A percentile compares a stretch with the other conserved stretches of the same genome.
Evolutionary conservation across 2,888 invertebrate genomes (phyloP).

Genomic region (Meloe dianella): DNA sequence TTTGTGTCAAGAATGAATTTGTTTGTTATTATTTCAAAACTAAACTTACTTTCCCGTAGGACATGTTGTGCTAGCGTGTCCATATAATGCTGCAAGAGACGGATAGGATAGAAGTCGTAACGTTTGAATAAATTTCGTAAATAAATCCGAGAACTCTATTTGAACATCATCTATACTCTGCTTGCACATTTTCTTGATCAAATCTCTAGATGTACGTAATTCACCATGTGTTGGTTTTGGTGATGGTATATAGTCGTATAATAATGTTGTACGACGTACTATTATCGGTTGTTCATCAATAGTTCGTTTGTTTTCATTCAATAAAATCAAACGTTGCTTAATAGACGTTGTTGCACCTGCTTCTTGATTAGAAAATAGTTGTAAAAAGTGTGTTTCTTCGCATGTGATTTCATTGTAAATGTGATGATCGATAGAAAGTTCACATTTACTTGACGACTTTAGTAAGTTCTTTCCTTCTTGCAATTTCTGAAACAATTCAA

Average conservation of each 20-base stretch:
- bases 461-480: constrained; percentile 66
- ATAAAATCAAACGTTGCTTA: constrained; percentile 64
- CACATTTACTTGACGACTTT: constrained; percentile 74
- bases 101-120: constrained; percentile 72
- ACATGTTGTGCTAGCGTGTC: constrained; percentile 71
- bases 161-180: constrained; percentile 66
- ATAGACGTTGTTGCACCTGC: constrained; percentile 76
- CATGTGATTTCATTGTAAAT: constrained; percentile 76
- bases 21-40: constrained; percentile 18
- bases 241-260: constrained; percentile 75
- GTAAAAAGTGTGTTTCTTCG: constrained; percentile 73
- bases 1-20: constrained; percentile 7
- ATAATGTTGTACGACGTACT: constrained; percentile 67
- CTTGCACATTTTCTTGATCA: constrained; percentile 73
- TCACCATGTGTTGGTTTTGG: constrained; percentile 74
- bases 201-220: constrained; percentile 72
- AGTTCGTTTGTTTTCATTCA: constrained; percentile 63
- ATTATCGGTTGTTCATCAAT: constrained; percentile 63
- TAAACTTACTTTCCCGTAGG: constrained; percentile 71
- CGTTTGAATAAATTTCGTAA: constrained; percentile 71
- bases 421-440: constrained; percentile 77
- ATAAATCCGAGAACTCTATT: constrained; percentile 67
- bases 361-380: constrained; percentile 76
- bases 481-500: constrained; percentile 32
- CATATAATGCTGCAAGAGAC: constrained; percentile 70